Base-by-base conservation (phyloP, 2,888 invertebrate species). In the Cynaeus angustus region DNA sequence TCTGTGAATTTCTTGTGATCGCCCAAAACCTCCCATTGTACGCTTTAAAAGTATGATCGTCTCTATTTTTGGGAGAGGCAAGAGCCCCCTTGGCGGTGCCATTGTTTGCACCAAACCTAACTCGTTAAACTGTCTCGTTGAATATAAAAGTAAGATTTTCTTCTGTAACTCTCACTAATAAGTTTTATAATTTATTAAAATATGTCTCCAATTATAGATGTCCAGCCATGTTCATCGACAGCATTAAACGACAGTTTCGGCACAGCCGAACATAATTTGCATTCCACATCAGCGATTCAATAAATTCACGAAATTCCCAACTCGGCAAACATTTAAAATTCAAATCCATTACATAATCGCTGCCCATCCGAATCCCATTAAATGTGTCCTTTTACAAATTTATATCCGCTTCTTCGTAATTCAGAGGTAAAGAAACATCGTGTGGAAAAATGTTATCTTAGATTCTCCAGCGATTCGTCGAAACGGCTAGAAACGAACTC, bases 231-330 rank as follows among this genome's bases (percentile, higher is more conserved):
- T 43, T 10, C n/a, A n/a, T n/a, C 33, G 33, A 1, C 43, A 10
- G 10, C 43, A 43, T 43, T 43, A 14, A 7, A 1, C 43, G 14
- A 1, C 10, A 43, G 10, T 43, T 43, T 43, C 43, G 43, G 43
- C 14, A 43, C 43, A 14, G n/a, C 2, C 1, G 7, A 43, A 10
- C n/a, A 46, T 16, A 46, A 16, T 26, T 46, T 9, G 13, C 10
- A 46, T 46, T 46, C 46, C 26, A 7, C 2, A 14, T 4, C 2
- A 7, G 16, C 13, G 46, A 46, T 46, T 46, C 46, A 14, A 21
- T 46, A 46, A 46, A 46, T 46, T n/a, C n/a, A 16, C 46, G 46
- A 46, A 46, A 46, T 46, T 46, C 46, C 10, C n/a, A 2, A 10
- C 41, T 41, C 14, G 13, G 10, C 9, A 8, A 46, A 3, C 16